phyloP scores from a whole-genome alignment of 2,113 vertebrate genomes.

The Brachirus orientalis region DNA sequence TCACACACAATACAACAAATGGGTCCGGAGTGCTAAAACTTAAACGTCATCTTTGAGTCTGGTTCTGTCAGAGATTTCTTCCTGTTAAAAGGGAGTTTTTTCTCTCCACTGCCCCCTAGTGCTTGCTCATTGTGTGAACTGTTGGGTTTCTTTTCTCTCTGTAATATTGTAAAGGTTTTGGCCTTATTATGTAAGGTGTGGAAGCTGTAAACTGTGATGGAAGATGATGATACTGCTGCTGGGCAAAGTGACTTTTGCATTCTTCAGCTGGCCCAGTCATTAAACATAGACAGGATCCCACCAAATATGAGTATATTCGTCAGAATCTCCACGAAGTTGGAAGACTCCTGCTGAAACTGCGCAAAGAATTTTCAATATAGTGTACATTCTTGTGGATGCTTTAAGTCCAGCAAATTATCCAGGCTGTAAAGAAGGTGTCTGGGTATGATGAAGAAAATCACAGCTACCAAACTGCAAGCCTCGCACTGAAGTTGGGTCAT shows the following conservation, averaged over 20 bases:
- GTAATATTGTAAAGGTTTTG: no score
- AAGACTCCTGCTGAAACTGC: constrained; percentile 3
- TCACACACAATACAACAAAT: background rate
- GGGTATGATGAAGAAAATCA: constrained; percentile 20
- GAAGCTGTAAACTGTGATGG: no score
- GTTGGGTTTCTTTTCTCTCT: no score
- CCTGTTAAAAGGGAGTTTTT: no score
- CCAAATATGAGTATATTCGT: constrained; percentile 8
- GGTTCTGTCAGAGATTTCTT: no score
- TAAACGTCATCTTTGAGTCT: no score
- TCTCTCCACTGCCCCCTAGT: no score
- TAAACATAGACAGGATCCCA: constrained; percentile 18
- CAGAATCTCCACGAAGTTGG: constrained; percentile 16
- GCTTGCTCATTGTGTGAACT: no score
- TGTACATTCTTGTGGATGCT: constrained; percentile 8
- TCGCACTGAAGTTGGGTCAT: constrained; percentile 38
- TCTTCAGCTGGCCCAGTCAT: constrained; percentile 27
- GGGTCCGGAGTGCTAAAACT: constrained; percentile 10
- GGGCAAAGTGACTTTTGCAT: constrained; percentile 9
- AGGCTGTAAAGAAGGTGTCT: constrained; percentile 14
- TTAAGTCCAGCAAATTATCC: constrained; percentile 8
- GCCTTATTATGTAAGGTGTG: no score
- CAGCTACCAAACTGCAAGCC: constrained; percentile 32
- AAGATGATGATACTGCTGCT: constrained; percentile 12
- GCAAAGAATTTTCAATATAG: background rate